These are phyloP conservation scores for Luperina nickerlii DNA, from an alignment of 2,888 invertebrate species.

Conservation along the genomic window DNA sequence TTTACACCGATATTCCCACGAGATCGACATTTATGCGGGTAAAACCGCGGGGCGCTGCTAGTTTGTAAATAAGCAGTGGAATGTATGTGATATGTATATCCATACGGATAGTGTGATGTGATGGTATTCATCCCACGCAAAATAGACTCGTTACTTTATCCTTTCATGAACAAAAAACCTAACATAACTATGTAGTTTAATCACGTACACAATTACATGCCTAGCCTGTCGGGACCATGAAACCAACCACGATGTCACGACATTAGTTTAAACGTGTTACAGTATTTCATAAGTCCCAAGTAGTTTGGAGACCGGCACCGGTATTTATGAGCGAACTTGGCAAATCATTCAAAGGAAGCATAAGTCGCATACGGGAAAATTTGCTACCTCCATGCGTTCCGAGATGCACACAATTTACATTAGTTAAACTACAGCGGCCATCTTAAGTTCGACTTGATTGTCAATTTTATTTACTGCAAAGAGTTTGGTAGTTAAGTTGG, in stretches of 20 bases:
- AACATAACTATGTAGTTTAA: slow-evolving; percentile 15
- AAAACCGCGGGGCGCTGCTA: too few species aligned
- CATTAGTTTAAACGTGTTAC: slow-evolving; percentile 44
- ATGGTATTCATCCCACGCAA: neutral
- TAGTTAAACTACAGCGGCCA: slow-evolving; percentile 71
- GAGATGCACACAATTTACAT: slow-evolving; percentile 70
- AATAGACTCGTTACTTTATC: neutral
- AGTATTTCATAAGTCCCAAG: slow-evolving; percentile 47
- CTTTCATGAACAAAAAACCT: neutral
- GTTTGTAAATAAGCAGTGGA: neutral
- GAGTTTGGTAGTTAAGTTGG: slow-evolving; percentile 40
- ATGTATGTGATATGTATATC: too few species aligned
- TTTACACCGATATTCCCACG: too few species aligned
- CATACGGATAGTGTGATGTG: too few species aligned
- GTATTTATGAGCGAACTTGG: slow-evolving; percentile 59
- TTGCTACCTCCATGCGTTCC: slow-evolving; percentile 69
- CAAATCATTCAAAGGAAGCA: slow-evolving; percentile 70
- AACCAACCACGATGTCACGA: slow-evolving; percentile 34
- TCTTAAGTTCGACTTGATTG: slow-evolving; percentile 70
- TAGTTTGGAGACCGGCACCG: slow-evolving; percentile 33
- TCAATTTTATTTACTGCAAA: slow-evolving; percentile 55
- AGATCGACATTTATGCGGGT: too few species aligned
- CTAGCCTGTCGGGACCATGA: slow-evolving; percentile 18
- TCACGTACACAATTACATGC: slow-evolving; percentile 39
- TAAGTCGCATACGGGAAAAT: slow-evolving; percentile 68